Evolutionary conservation across 2,888 invertebrate genomes (phyloP), one percentile per base, ranked within the genome.

Genomic region (Trichopoda pennipes): DNA sequence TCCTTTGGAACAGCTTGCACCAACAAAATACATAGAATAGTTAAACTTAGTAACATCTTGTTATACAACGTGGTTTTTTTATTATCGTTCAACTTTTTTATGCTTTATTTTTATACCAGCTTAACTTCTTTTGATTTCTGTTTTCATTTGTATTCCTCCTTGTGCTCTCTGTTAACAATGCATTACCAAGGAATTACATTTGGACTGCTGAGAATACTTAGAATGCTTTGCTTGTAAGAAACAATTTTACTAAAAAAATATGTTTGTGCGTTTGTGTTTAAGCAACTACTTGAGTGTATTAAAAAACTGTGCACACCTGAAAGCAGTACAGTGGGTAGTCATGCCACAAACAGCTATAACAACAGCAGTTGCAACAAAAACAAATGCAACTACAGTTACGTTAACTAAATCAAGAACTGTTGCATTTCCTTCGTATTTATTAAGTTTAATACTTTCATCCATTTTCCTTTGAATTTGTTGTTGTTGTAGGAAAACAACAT

Each of bases 361-460:
- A 47, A 55, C 32, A 44, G 19, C 32, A 16, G 10, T 21, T 1
- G 17, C 23, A 32, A 17, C 42, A 51, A n/a, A 42, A 58, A 19
- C 66, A 19, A 17, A 9, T 42, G 42, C 66, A 76, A 49, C 49
- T 42, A 23, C 17, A 66, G 49, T 63, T 56, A 10, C 42, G n/a
- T n/a, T 44, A 68, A 42, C 68, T 68, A 60, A 61, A 49, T 70
- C 17, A 63, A 63, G 68, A 80, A 73, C 77, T 81, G 81, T 81
- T 81, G 81, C 81, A 69, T 77, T 81, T 77, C 81, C 77, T 81
- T 77, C 73, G 73, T 56, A 63, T 56, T 73, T 77, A 68, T 81
- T 77, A 58, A 63, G 63, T 77, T 80, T 73, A 17, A 55, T 63
- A 63, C 28, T 64, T 47, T 63, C 12, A 38, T 2, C 38, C 12